A percentile compares a stretch with the other conserved stretches of the same genome.
Conservation (phyloP, 1,140 invertebrate genomes). For the Aphaenogaster floridana region DNA sequence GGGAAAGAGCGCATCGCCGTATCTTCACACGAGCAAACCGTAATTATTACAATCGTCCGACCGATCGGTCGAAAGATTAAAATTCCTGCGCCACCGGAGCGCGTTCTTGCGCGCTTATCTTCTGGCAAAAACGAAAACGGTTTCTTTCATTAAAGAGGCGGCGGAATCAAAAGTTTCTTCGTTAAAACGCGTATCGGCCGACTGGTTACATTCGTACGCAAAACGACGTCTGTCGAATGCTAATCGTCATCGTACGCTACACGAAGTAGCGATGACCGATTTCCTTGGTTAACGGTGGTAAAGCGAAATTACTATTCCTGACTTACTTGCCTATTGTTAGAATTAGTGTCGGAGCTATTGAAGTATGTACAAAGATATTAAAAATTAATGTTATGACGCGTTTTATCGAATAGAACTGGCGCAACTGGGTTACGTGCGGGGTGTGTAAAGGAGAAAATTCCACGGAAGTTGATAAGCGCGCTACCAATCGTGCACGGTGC, state of each 20-base stretch:
- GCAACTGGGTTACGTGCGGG: neutral
- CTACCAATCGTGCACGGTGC: neutral
- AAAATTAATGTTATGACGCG: conserved; percentile 21
- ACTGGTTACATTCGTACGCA: conserved; percentile 24
- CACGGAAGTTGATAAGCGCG: conserved; percentile 20
- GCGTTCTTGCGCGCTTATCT: conserved; percentile 56
- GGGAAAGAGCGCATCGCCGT: conserved; percentile 2
- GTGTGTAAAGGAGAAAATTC: neutral
- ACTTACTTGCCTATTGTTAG: neutral
- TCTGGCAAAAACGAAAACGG: conserved; percentile 45
- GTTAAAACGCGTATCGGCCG: conserved; percentile 31
- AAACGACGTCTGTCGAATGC: conserved; percentile 14
- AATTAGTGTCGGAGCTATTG: conserved; percentile 16
- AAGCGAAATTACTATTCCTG: neutral
- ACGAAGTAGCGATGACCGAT: neutral
- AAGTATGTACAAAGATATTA: neutral
- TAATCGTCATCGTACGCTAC: neutral
- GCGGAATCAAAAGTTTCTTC: conserved; percentile 55
- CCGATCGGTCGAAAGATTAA: conserved; percentile 60
- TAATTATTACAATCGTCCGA: conserved; percentile 57
- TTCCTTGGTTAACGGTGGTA: neutral
- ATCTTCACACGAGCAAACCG: conserved; percentile 56
- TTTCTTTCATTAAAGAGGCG: conserved; percentile 60
- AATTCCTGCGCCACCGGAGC: conserved; percentile 52
- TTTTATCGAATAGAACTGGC: neutral